Evolutionary conservation across 2,113 vertebrate genomes (phyloP), one percentile per base, ranked within the genome.

Genomic region (Brachypodius melanocephalos): DNA sequence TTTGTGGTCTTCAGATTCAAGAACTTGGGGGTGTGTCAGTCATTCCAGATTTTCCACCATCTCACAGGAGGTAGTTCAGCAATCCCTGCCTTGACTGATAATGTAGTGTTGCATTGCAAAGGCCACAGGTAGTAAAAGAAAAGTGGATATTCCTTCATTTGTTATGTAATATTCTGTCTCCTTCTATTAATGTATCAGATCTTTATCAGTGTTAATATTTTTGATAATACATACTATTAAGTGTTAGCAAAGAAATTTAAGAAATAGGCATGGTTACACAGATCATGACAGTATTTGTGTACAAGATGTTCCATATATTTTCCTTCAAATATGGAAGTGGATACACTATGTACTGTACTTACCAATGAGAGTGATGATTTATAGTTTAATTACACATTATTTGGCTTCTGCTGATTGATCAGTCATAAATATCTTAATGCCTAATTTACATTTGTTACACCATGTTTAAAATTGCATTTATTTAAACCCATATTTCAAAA

Each of bases 371-470:
- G 8, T 40, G 22, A 45, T 62, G 49, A 77, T 65, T 85, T 66
- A 40, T 51, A 58, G 45, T 80, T 92, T 84, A 96, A 91, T 89
- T 81, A 34, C 26, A 79, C 34, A 32, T 57, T 71, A 85, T 94
- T 94, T 81, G 34, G 31, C 68, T 95, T 57, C 55, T 83, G 67
- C 29, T 95, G 63, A 89, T 74, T 88, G 32, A 90, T 95, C 46
- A 45, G 34, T 52, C 38, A 58, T 89, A 77, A 93, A 78, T 92
- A 85, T 91, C 46, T 73, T 90, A 86, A 58, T 86, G 26, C 43
- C 26, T 91, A 62, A 90, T 94, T 94, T 96, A 67, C 69, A 90
- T 95, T 85, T 80, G 76, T 89, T 93, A 45, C 59, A 90, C 46
- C 26, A 5, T 76, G 55, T 83, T 93, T 83, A 69, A 58, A 69